Percentiles rank a stretch among this genome's conserved stretches.
Conservation (phyloP, 2,113 vertebrate species). For the Pangasianodon gigas region DNA sequence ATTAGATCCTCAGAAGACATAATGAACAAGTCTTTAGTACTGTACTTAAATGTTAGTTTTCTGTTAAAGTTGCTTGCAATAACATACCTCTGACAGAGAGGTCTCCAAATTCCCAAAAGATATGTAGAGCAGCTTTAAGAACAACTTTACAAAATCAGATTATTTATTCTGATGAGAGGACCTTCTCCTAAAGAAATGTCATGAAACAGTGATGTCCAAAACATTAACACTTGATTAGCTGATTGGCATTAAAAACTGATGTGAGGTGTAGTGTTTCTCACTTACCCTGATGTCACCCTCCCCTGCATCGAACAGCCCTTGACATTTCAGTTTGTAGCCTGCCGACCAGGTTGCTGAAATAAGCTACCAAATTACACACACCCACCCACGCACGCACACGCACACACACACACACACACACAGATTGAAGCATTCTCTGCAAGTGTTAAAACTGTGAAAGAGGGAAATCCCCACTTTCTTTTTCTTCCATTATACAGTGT, state of each 20-base stretch:
- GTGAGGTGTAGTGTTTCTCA: slow-evolving; percentile 1
- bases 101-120: not conserved
- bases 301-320: slow-evolving; percentile 80
- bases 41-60: not conserved
- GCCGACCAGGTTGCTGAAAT: slow-evolving; percentile 81
- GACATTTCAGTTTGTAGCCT: slow-evolving; percentile 84
- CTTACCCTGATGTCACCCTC: slow-evolving; percentile 80
- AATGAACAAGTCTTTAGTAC: not conserved
- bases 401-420: slow-evolving; percentile 19
- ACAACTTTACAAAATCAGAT: not conserved
- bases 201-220: not conserved
- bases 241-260: not conserved
- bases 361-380: slow-evolving; percentile 69
- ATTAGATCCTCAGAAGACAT: not conserved
- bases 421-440: not conserved
- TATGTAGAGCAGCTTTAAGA: not conserved
- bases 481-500: not conserved
- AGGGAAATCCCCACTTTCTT: not conserved
- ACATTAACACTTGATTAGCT: not conserved
- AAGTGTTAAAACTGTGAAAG: not conserved
- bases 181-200: not conserved
- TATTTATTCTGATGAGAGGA: not conserved
- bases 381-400: slow-evolving; percentile 26
- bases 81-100: not conserved
- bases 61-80: not conserved